These are phyloP conservation scores for Lepas anatifera DNA, from an alignment of 2,888 invertebrate genomes.

Conservation along the genomic window DNA sequence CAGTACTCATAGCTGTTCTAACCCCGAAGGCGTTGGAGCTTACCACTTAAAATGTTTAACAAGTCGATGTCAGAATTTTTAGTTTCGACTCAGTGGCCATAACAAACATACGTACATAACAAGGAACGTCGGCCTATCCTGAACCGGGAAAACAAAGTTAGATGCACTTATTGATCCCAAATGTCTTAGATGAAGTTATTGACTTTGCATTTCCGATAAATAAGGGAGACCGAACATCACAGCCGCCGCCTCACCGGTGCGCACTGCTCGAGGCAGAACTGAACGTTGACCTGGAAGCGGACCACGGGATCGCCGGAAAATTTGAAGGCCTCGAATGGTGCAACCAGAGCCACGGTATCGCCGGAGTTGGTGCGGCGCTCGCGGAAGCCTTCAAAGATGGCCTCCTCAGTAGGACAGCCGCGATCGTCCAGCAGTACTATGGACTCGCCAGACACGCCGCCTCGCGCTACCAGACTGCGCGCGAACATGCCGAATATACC, in stretches of 20 bases:
- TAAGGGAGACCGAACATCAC: too few species aligned
- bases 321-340: conserved; percentile 66
- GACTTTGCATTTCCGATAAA: too few species aligned
- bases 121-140: too few species aligned
- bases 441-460: conserved; percentile 53
- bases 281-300: conserved; percentile 65
- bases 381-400: conserved; percentile 30
- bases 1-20: too few species aligned
- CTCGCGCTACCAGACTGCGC: conserved; percentile 65
- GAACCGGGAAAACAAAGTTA: too few species aligned
- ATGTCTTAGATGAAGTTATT: too few species aligned
- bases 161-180: too few species aligned
- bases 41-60: too few species aligned
- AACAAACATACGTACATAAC: too few species aligned
- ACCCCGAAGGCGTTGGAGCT: too few species aligned
- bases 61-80: too few species aligned
- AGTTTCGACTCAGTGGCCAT: too few species aligned
- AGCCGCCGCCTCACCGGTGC: conserved; percentile 45
- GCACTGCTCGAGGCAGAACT: conserved; percentile 62
- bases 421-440: conserved; percentile 59
- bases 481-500: conserved; percentile 46
- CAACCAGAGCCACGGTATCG: conserved; percentile 30
- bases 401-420: conserved; percentile 63
- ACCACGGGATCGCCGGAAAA: conserved; percentile 71
- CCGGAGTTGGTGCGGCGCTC: conserved; percentile 17